Evolutionary conservation across 2,797 vertebrate genomes (phyloP), one percentile per base, ranked within the genome.

Genomic region (Pempheris klunzingeri): DNA sequence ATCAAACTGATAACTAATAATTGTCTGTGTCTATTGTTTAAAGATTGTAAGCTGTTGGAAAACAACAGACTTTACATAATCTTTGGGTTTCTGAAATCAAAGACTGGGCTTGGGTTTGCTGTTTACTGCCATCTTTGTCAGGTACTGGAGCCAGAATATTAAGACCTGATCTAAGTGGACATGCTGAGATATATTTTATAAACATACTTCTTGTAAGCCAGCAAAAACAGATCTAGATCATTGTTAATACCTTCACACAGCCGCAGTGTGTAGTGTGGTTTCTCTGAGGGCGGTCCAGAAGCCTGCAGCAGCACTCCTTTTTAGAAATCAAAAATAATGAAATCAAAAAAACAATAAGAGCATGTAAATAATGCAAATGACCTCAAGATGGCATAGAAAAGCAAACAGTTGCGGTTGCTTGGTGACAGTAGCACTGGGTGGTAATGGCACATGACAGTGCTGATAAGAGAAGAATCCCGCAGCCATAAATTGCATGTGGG

Each of bases 361-460:
- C 54, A 76, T 83, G 58, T 68, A 74, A 80, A 78, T 84, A 44
- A 85, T 81, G 84, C 71, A 84, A 73, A 88, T 71, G 9, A 78
- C 67, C 44, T 62, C 22, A 49, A 57, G 75, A 58, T 76, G 76
- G 72, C 65, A 65, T 7, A 50, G 50, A 57, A 60, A 57, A 71
- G 53, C 28, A 53, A 78, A 59, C 0, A 5, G n/a, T 24, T 5
- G 26, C 50, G 60, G 85, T 90, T 90, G 85, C 83, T 47, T 58
- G 52, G 83, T 64, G 49, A 88, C 82, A n/a, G 59, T 53, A 47
- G 54, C 72, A 24, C 26, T 36, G 5, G 20, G 55, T 73, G 59
- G 38, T 13, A 17, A 46, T 17, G 28, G n/a, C 2, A 4, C 59
- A 47, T 28, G 34, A 36, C 49, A 11, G n/a, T 34, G 58, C 50